Percentiles rank a stretch among this genome's conserved stretches.
These are phyloP conservation scores for Microcebus tavaratra DNA, from an alignment of 2,113 vertebrate genomes.

Conservation along the genomic window DNA sequence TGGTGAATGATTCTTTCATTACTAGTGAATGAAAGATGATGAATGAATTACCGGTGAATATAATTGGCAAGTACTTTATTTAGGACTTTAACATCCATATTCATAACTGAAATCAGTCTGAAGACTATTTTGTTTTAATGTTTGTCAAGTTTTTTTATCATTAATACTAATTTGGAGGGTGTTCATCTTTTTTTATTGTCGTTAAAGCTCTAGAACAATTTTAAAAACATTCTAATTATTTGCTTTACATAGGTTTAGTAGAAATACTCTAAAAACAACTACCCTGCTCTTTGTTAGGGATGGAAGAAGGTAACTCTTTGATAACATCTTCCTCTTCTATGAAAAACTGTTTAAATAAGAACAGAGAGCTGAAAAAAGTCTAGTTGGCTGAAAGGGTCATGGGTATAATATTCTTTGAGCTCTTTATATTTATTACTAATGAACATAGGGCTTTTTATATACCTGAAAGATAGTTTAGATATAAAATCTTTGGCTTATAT, in stretches of 20 bases:
- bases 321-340: not conserved
- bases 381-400: not conserved
- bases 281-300: not conserved
- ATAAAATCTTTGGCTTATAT: not conserved
- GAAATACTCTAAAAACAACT: not conserved
- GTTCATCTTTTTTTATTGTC: not conserved
- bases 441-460: not conserved
- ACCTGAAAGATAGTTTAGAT: not conserved
- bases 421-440: not conserved
- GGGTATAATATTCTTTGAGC: not conserved
- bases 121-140: not conserved
- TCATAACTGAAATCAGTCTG: not conserved
- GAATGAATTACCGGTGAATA: not conserved
- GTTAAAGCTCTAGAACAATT: not conserved
- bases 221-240: not conserved
- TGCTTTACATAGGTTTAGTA: not conserved
- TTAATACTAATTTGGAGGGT: not conserved
- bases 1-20: too few relatives aligned
- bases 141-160: not conserved
- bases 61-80: not conserved
- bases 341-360: not conserved
- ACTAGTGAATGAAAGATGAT: too few relatives aligned
- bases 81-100: not conserved
- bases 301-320: not conserved
- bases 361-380: not conserved